Percentiles rank a stretch among this genome's conserved stretches.
Conservation (phyloP, 2,113 vertebrate genomes). For the Campylomormyrus tamandua region DNA sequence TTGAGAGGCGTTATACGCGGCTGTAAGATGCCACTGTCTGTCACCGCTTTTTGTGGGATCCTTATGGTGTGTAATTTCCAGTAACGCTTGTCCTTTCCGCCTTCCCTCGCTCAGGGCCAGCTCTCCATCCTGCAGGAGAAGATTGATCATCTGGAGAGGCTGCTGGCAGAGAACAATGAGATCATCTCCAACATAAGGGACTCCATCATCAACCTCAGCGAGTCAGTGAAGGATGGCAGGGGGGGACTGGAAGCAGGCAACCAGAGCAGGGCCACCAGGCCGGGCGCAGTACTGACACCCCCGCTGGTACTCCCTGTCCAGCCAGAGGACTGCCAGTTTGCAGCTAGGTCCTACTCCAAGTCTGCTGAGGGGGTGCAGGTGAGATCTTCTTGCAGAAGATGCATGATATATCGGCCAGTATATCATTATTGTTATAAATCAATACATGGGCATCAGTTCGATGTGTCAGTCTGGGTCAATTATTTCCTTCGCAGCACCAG, state of each 20-base stretch:
- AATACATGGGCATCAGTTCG: not conserved
- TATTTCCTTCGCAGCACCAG: not conserved
- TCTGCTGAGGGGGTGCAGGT: slow-evolving; percentile 68
- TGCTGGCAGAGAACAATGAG: slow-evolving; percentile 82
- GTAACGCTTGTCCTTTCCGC: not conserved
- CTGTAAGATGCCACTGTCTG: not conserved
- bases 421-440: not conserved
- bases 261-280: slow-evolving; percentile 54
- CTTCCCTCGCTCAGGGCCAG: slow-evolving; percentile 60
- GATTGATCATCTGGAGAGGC: slow-evolving; percentile 80
- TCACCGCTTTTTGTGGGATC: not conserved
- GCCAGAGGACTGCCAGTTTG: slow-evolving; percentile 63
- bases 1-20: not conserved
- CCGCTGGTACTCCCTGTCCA: slow-evolving; percentile 44
- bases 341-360: slow-evolving; percentile 40
- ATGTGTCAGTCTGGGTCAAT: not conserved
- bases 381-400: slow-evolving; percentile 21
- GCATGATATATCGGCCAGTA: not conserved
- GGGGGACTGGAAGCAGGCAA: slow-evolving; percentile 55
- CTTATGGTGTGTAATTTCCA: not conserved
- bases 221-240: slow-evolving; percentile 63
- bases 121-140: slow-evolving; percentile 79
- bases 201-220: slow-evolving; percentile 72
- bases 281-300: slow-evolving; percentile 40
- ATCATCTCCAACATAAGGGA: slow-evolving; percentile 82